A percentile compares a stretch with the other conserved stretches of the same genome.
Conservation (phyloP, 2,113 vertebrate species). For the Myocastor coypus region DNA sequence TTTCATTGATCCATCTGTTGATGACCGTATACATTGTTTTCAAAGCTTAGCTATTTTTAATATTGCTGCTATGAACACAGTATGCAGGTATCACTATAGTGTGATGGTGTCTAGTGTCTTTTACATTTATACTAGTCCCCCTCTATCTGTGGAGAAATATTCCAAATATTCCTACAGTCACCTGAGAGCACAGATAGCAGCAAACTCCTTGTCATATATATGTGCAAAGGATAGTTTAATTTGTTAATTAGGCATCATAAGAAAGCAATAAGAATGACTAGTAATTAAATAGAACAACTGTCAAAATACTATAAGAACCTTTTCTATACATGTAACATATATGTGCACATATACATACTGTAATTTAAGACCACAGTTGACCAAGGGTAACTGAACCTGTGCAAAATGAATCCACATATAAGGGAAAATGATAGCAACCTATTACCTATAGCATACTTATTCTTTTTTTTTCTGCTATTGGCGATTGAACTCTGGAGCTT, state of each 20-base stretch:
- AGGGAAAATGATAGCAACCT: not conserved
- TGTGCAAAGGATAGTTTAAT: not conserved
- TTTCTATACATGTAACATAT: not conserved
- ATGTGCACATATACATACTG: not conserved
- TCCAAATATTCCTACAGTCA: not conserved
- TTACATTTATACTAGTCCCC: not conserved
- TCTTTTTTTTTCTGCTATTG: no score
- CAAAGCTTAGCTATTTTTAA: not conserved
- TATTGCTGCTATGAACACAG: not conserved
- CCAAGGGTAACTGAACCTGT: not conserved
- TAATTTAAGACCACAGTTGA: not conserved
- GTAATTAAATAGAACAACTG: not conserved
- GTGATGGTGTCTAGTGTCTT: not conserved
- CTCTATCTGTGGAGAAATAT: not conserved
- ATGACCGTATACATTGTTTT: not conserved
- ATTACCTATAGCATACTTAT: not conserved
- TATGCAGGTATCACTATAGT: not conserved
- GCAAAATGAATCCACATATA: not conserved
- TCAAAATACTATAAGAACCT: not conserved
- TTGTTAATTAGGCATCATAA: not conserved
- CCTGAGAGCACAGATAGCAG: not conserved
- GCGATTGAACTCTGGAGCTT: no score
- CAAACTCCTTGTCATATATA: not conserved
- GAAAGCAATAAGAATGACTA: not conserved
- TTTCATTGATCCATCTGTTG: not conserved